Base-by-base conservation (phyloP, 2,797 vertebrate species). In the Sebastes kiyomatsui region DNA sequence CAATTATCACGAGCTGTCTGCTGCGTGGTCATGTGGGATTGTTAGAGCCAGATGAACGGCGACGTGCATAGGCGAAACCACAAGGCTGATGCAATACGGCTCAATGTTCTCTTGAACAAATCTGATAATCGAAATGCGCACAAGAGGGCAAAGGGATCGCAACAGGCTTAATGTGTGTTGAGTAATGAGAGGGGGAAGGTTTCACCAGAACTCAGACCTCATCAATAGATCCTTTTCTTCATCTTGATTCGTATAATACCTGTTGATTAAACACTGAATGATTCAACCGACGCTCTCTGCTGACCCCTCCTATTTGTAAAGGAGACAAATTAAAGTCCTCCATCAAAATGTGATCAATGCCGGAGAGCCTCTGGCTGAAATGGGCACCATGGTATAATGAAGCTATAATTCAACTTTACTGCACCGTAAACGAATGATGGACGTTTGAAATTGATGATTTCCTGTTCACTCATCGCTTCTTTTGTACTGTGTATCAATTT, bases 341-440 rank as follows among this genome's bases (percentile, higher is more conserved):
- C 86, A 90, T 95, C 92, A 94, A 91, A 94, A 87, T 90, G 84
- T 89, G 91, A 94, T 94, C 93, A 90, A 94, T 94, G 92, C 88
- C 83, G 81, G 72, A 73, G 79, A 89, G 92, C 91, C 90, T 80
- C 77, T 75, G 88, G 93, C 90, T 91, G 83, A 83, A 91, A 84
- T 60, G 52, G 88, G 89, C 84, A 90, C 73, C 82, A 59, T 11
- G 7, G 70, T 35, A 84, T 93, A 95, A 94, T 95, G 84, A 93
- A 90, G 90, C 92, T 81, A 93, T 94, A 90, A 86, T 83, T 93
- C 87, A 92, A 78, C 88, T 93, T 92, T 90, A 94, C 87, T 86
- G 84, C 87, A 38, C 25, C 11, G 54, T 88, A 86, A 92, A 90
- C 89, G 83, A 90, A 90, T 88, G 91, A 93, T 77, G 68, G 77